Base-by-base conservation (phyloP, 2,797 vertebrate genomes). In the Ctenopoma kingsleyae region DNA sequence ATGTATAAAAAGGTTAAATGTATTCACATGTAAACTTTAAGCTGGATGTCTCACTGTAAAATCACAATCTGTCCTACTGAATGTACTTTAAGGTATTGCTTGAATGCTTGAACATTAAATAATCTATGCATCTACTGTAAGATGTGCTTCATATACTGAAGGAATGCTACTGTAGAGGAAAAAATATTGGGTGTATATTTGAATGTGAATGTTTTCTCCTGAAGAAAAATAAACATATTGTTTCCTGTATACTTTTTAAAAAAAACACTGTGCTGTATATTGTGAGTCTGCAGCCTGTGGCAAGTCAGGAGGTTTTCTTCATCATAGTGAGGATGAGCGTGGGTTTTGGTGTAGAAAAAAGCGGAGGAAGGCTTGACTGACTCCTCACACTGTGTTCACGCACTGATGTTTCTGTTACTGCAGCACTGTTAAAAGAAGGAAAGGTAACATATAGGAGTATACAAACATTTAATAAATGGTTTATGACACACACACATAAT, bases 21-120 rank as follows among this genome's bases (percentile, higher is more conserved):
- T 67, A 3, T 20, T 74, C 1, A 49, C 55, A 78, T 51, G 41
- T 38, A 10, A 57, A 27, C 41, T 54, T 43, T 17, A 49, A 48
- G 19, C 10, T 52, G 46, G 23, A 52, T n/a, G 40, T 48, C 22
- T 82, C 25, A 54, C 63, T 67, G 59, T 76, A 60, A 30, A 75
- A 58, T 59, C 50, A 80, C 67, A 47, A 55, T 56, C 61, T 81
- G 22, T 52, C 61, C 27, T 46, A 41, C 48, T 84, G 70, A 87
- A 87, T 91, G 76, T 80, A 78, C 32, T 56, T 68, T 19, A 48
- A 25, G 53, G 35, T 35, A 64, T 70, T 61, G n/a, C n/a, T n/a
- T n/a, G n/a, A n/a, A 79, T 71, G 52, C 70, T 81, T 83, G 78
- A 89, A 84, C 56, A 54, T 74, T 40, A 38, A 61, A 70, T 38